These are phyloP conservation scores for Neolamprologus devosi DNA, from an alignment of 2,113 vertebrate genomes.

Conservation along the genomic window DNA sequence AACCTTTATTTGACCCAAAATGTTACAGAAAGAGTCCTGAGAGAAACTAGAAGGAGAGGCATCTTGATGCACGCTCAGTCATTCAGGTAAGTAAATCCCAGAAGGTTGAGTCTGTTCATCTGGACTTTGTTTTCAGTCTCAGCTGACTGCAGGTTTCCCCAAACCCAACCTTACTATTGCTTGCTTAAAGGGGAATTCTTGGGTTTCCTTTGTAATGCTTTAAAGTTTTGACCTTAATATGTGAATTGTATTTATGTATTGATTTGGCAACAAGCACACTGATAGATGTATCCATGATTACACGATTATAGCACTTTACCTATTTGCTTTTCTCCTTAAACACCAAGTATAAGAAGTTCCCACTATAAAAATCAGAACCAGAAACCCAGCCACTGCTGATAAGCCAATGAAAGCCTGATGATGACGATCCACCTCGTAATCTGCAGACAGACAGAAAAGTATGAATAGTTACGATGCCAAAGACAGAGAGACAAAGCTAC, in stretches of 20 bases:
- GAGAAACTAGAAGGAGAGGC: background rate
- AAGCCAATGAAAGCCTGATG: background rate
- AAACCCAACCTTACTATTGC: background rate
- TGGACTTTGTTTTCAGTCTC: background rate
- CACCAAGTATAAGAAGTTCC: background rate
- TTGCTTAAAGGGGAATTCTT: background rate
- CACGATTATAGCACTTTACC: background rate
- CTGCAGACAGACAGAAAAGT: background rate
- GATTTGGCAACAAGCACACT: background rate
- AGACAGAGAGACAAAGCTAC: background rate
- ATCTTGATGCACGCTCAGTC: background rate
- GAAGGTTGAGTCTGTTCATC: background rate
- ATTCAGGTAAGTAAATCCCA: background rate
- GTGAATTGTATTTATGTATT: background rate
- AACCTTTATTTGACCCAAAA: background rate
- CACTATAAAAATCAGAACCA: background rate
- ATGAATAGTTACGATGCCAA: background rate
- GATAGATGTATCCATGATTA: background rate
- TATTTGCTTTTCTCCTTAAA: background rate
- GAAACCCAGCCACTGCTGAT: background rate
- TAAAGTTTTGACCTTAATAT: background rate
- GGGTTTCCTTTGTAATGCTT: background rate
- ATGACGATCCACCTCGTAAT: background rate
- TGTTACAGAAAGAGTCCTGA: background rate
- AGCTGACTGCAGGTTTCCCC: background rate